Evolutionary conservation across 2,888 invertebrate genomes (phyloP).

Genomic region (Argyra leucocephala): DNA sequence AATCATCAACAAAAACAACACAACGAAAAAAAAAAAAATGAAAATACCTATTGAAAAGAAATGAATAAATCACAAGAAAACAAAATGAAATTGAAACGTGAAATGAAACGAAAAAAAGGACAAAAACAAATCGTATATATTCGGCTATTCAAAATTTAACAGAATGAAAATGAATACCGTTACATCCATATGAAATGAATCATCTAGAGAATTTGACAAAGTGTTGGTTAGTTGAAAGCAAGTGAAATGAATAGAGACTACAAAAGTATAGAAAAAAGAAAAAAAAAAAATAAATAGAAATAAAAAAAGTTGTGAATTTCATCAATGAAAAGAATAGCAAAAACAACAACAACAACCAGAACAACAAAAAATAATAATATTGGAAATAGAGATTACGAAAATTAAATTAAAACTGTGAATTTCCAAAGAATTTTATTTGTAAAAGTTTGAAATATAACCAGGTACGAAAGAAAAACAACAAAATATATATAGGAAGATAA

Average conservation of each 20-base stretch:
- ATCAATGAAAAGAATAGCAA: neutral
- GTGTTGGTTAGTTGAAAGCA: neutral
- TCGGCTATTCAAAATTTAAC: neutral
- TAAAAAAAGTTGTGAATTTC: neutral
- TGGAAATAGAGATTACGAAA: no score
- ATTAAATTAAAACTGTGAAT: no score
- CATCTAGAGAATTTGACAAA: neutral
- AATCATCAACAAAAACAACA: neutral
- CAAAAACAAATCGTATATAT: neutral
- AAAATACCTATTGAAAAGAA: no score
- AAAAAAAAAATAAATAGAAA: neutral
- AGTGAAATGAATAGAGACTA: no score
- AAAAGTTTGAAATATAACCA: no score
- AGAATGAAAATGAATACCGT: neutral
- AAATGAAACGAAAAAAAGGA: neutral
- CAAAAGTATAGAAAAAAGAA: neutral
- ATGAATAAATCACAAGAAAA: neutral
- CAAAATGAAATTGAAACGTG: neutral
- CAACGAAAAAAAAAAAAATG: no score
- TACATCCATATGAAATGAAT: no score
- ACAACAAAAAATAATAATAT: no score
- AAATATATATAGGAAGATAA: no score
- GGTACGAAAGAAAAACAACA: no score
- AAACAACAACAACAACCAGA: no score
- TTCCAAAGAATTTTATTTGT: no score